A percentile compares a stretch with the other conserved stretches of the same genome.
Evolutionary conservation across 1,140 invertebrate genomes (phyloP).

Genomic region (Meteorus sp.): DNA sequence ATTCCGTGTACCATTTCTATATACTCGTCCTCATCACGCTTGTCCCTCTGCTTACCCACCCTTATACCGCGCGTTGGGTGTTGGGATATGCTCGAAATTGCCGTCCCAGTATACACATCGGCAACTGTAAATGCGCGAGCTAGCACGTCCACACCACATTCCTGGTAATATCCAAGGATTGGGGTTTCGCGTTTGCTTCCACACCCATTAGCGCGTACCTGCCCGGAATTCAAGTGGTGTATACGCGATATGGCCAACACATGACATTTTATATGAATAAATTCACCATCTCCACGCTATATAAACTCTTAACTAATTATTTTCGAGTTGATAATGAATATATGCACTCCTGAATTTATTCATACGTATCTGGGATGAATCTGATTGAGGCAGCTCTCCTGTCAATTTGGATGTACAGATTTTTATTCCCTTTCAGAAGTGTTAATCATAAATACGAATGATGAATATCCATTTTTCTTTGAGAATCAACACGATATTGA

Average conservation of each 20-base stretch:
- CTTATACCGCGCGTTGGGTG: neutral
- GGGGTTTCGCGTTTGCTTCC: slow-evolving; percentile 37
- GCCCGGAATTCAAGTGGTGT: slow-evolving; percentile 6
- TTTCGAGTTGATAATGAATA: too few relatives aligned
- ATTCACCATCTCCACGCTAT: too few relatives aligned
- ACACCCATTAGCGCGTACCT: slow-evolving; percentile 28
- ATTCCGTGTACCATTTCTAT: too few relatives aligned
- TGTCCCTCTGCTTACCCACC: slow-evolving; percentile 1
- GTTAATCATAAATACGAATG: too few relatives aligned
- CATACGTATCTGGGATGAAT: too few relatives aligned
- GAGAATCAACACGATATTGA: too few relatives aligned
- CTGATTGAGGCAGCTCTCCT: too few relatives aligned
- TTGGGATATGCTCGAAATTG: slow-evolving; percentile 29
- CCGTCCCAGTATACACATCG: slow-evolving; percentile 20
- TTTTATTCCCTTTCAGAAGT: too few relatives aligned
- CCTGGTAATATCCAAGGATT: slow-evolving; percentile 40
- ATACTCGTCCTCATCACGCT: slow-evolving; percentile 5
- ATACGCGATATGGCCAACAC: slow-evolving; percentile 11
- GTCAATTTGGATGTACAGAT: too few relatives aligned
- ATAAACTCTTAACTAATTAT: too few relatives aligned
- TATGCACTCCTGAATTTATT: too few relatives aligned
- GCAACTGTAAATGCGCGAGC: slow-evolving; percentile 26
- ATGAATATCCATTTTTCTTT: too few relatives aligned
- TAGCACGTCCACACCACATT: slow-evolving; percentile 25
- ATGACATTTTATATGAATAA: slow-evolving; percentile 15